phyloP scores from a whole-genome alignment of 2,113 vertebrate genomes.

The Entomyzon cyanotis region DNA sequence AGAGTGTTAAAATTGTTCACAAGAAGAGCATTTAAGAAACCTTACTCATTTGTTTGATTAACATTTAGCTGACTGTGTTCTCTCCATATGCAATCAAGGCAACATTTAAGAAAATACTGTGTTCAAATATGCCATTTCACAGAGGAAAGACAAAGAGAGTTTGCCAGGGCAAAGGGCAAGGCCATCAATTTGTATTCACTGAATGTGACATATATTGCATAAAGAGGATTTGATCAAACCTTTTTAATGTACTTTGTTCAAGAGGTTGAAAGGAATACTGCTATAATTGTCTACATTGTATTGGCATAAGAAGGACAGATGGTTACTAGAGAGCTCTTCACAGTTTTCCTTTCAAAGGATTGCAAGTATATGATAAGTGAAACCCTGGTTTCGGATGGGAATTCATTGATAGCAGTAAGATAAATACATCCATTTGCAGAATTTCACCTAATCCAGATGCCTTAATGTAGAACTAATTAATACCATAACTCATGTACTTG shows the following conservation, averaged over 20 bases:
- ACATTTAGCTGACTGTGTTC: constrained; percentile 5
- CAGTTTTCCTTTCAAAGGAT: neutral
- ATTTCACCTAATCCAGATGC: neutral
- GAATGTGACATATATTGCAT: constrained; percentile 37
- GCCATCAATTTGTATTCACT: constrained; percentile 50
- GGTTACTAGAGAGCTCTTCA: neutral
- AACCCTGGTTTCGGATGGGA: neutral
- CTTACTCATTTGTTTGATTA: constrained; percentile 33
- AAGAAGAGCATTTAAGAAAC: constrained; percentile 6
- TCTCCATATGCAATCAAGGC: neutral
- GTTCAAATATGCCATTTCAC: neutral
- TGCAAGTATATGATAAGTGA: neutral
- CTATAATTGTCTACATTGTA: neutral
- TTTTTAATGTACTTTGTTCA: constrained; percentile 37
- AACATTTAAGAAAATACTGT: neutral
- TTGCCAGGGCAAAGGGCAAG: constrained; percentile 38
- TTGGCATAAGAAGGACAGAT: neutral
- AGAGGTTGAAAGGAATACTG: constrained; percentile 33
- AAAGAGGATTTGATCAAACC: constrained; percentile 38
- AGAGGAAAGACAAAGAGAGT: constrained; percentile 11
- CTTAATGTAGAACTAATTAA: neutral
- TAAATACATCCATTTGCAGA: neutral
- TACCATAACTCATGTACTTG: neutral
- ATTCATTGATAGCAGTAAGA: neutral
- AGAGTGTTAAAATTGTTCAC: neutral